phyloP scores from a whole-genome alignment of 35 echinoderm and acorn worm genomes.

The Apostichopus japonicus region DNA sequence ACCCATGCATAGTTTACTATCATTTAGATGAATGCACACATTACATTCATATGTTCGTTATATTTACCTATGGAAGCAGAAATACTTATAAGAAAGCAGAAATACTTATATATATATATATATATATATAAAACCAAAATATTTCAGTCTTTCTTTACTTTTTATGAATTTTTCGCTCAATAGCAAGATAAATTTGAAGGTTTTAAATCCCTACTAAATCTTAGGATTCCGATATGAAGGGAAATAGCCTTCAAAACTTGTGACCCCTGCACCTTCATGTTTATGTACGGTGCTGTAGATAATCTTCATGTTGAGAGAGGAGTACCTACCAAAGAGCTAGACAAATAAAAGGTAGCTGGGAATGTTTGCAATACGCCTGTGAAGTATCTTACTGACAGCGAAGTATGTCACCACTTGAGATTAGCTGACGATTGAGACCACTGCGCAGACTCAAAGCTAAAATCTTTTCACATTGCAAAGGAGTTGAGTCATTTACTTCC shows the following conservation, averaged over 20 bases:
- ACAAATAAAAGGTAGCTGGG: background rate
- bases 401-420: background rate
- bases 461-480: too few relatives aligned
- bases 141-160: background rate
- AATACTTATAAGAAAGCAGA: too few relatives aligned
- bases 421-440: background rate
- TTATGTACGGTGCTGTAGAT: background rate
- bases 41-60: too few relatives aligned
- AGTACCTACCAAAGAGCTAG: background rate
- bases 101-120: too few relatives aligned
- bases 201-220: background rate
- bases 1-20: too few relatives aligned
- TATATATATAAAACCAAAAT: too few relatives aligned
- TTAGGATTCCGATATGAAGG: background rate
- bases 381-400: background rate
- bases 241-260: background rate
- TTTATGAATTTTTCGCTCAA: background rate
- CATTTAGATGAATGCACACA: too few relatives aligned
- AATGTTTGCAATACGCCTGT: background rate
- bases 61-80: too few relatives aligned
- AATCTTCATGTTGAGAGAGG: slow-evolving; percentile 16
- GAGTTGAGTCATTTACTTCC: too few relatives aligned
- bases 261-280: slow-evolving; percentile 24
- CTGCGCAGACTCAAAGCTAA: too few relatives aligned
- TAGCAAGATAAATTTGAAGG: background rate